A percentile compares a stretch with the other conserved stretches of the same genome.
phyloP scores from a whole-genome alignment of 1,140 invertebrate genomes.

The Dendroctonus valens region DNA sequence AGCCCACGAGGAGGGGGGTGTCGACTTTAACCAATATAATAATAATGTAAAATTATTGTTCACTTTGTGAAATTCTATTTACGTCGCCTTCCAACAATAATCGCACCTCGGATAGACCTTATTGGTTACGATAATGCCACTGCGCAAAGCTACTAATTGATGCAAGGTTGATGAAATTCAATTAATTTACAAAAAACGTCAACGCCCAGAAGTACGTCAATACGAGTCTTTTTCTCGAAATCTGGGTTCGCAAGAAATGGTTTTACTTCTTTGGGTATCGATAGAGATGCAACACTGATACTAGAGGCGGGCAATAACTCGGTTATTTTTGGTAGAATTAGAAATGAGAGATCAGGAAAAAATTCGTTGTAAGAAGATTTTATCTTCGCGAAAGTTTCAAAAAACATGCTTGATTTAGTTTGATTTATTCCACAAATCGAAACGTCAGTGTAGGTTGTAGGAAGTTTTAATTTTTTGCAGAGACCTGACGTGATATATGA shows the following conservation, averaged over 20 bases:
- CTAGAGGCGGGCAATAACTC: background rate
- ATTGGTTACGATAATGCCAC: too few relatives aligned
- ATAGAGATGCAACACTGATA: background rate
- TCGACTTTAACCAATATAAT: too few relatives aligned
- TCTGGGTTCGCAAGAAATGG: background rate
- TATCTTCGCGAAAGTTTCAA: background rate
- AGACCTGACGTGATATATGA: background rate
- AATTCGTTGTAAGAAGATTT: background rate
- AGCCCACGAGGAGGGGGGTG: too few relatives aligned
- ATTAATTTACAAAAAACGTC: conserved; percentile 1
- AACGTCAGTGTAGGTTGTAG: background rate
- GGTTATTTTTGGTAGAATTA: background rate
- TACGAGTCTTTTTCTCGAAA: background rate
- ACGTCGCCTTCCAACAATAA: too few relatives aligned
- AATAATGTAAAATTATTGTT: too few relatives aligned
- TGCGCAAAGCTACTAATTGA: background rate
- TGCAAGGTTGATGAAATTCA: background rate
- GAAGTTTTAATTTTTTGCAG: background rate
- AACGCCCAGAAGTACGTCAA: background rate
- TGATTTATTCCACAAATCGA: background rate
- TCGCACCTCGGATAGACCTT: too few relatives aligned
- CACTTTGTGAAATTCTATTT: too few relatives aligned
- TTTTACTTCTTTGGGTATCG: background rate
- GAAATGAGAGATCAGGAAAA: background rate
- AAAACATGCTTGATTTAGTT: background rate